phyloP scores from a whole-genome alignment of 2,888 invertebrate genomes.

The Leptarthrus brevirostris region DNA sequence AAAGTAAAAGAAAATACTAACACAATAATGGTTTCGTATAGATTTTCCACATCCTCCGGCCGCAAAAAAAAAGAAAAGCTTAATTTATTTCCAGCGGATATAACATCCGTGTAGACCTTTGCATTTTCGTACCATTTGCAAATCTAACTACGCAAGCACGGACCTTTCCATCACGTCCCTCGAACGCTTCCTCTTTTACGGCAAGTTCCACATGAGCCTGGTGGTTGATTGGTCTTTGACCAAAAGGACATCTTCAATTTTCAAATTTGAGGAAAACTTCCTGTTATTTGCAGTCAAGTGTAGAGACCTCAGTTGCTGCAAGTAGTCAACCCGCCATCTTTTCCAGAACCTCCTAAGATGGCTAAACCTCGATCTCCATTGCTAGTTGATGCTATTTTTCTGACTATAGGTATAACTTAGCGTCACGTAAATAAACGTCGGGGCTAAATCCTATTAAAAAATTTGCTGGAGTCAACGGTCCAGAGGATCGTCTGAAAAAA shows the following conservation, averaged over 20 bases:
- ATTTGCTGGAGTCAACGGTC: no score
- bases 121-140: neutral
- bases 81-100: neutral
- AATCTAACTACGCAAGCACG: slow-evolving; percentile 35
- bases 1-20: no score
- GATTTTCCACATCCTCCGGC: no score
- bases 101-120: slow-evolving; percentile 20
- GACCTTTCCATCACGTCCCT: slow-evolving; percentile 46
- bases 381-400: no score
- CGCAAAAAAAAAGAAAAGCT: no score
- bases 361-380: neutral
- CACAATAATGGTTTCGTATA: no score
- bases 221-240: slow-evolving; percentile 25
- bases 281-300: neutral
- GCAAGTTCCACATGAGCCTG: slow-evolving; percentile 39
- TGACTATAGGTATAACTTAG: no score
- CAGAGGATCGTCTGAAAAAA: no score
- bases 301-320: slow-evolving; percentile 6
- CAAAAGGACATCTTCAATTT: slow-evolving; percentile 43
- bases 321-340: slow-evolving; percentile 6
- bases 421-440: no score
- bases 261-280: neutral
- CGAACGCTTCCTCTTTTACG: slow-evolving; percentile 23
- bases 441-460: no score
- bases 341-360: neutral